Evolutionary conservation across 2,113 vertebrate species (phyloP).

Genomic region (Diadophis punctatus): DNA sequence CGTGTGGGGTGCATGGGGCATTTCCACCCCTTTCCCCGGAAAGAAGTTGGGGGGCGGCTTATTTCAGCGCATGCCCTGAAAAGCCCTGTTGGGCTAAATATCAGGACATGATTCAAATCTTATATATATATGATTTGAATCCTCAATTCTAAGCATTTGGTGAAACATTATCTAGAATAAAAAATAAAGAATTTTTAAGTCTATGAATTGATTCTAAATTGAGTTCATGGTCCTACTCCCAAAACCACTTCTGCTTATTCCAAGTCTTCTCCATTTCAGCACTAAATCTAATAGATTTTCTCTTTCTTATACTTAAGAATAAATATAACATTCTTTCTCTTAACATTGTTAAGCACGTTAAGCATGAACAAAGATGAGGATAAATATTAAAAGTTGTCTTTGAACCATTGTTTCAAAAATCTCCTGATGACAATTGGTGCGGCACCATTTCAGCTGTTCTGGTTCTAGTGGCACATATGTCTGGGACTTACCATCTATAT

Average conservation of each 20-base stretch:
- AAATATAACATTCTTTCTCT: background rate
- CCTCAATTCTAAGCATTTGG: background rate
- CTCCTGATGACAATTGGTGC: background rate
- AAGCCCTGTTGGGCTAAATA: too few relatives aligned
- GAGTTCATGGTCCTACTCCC: background rate
- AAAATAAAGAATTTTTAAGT: background rate
- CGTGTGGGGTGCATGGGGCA: too few relatives aligned
- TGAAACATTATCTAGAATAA: background rate
- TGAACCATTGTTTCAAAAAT: background rate
- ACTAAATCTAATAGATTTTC: background rate
- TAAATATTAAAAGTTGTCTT: background rate
- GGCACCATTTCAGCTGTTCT: background rate
- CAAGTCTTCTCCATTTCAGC: background rate
- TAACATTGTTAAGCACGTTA: background rate
- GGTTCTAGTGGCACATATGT: background rate
- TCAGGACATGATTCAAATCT: too few relatives aligned
- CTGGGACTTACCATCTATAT: conserved; percentile 71
- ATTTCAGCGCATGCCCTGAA: too few relatives aligned
- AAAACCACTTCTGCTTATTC: background rate
- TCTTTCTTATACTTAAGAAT: background rate
- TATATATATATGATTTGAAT: too few relatives aligned
- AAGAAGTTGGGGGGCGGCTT: too few relatives aligned
- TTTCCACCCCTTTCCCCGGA: too few relatives aligned
- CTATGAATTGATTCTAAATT: background rate
- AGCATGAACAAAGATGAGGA: background rate